Base-by-base conservation (phyloP, 2,888 invertebrate species). In the Scotopteryx bipunctaria region DNA sequence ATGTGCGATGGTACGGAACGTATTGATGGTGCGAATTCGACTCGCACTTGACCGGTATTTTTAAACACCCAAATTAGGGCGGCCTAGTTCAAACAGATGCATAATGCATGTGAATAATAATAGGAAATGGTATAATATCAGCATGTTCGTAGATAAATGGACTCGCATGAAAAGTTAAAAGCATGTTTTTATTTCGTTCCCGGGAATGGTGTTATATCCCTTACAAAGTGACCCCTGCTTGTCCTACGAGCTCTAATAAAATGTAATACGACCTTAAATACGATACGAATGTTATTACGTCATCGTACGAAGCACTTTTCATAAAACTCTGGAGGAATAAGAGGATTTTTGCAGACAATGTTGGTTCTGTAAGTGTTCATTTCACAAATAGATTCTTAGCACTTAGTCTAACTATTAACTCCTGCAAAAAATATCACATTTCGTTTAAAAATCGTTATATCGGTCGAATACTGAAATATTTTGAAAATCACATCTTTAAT, bases 171-270 rank as follows among this genome's bases (percentile, higher is more conserved):
- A 11, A 23, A 38, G 27, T 27, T 2, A 29, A 6, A 27, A 9
- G 16, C 11, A 16, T 25, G 5, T 6, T 16, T 6, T 27, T 27
- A 27, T 17, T 40, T 40, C 11, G 16, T 9, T 8, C 41, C 31
- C 13, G 17, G n/a, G 16, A 9, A 11, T 43, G n/a, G 9, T 33
- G 33, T 43, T 21, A 25, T 33, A 17, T 44, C 21, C 43, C 1
- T 25, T 44, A 44, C 43, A 44, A 44, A 35, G 43, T 35, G 35
- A 35, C 32, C 33, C 25, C 25, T 16, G 5, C 15, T n/a, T n/a
- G n/a, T n/a, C n/a, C n/a, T n/a, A n/a, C n/a, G 15, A 36, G 32
- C 32, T 32, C 21, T 21, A 13, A 13, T 36, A 35, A 35, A 19
- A 17, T 19, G 31, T 29, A 31, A 31, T 33, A 27, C 32, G 23